Evolutionary conservation across 2,888 invertebrate genomes (phyloP).

Genomic region (Mycogona germanica): DNA sequence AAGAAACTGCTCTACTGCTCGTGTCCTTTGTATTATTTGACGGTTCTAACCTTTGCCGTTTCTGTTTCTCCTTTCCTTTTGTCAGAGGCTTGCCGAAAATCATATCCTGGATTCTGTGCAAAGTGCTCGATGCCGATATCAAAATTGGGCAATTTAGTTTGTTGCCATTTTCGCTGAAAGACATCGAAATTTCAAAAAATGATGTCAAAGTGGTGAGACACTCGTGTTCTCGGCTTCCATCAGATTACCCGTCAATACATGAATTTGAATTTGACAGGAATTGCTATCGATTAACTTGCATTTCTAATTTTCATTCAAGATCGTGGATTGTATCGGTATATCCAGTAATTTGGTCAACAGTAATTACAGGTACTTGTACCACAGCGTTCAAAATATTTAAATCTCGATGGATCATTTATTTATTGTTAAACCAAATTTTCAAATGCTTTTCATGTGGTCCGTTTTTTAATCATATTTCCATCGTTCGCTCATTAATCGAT

Average conservation of each 20-base stretch:
- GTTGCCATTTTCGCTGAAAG: constrained; percentile 12
- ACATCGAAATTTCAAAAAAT: constrained; percentile 4
- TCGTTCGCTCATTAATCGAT: neutral
- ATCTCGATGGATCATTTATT: no score
- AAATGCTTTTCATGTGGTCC: neutral
- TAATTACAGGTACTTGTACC: constrained; percentile 66
- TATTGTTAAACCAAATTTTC: no score
- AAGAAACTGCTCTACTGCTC: no score
- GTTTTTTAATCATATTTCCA: neutral
- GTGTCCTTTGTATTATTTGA: no score
- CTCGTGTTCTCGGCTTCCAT: neutral
- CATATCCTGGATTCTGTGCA: constrained; percentile 15
- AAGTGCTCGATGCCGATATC: constrained; percentile 4
- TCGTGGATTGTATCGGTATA: constrained; percentile 70
- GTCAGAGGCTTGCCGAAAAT: constrained; percentile 16
- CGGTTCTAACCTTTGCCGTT: no score
- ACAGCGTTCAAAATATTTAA: no score
- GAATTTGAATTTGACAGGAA: neutral
- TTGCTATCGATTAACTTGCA: constrained; percentile 37
- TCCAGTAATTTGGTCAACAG: constrained; percentile 79
- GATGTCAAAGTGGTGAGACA: constrained; percentile 6
- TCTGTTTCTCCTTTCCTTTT: constrained; percentile 32
- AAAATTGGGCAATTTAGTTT: constrained; percentile 15
- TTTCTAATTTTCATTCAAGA: no score
- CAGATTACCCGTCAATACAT: neutral